These are phyloP conservation scores for Trichopoda pennipes DNA, from an alignment of 2,888 invertebrate species.

Conservation along the genomic window DNA sequence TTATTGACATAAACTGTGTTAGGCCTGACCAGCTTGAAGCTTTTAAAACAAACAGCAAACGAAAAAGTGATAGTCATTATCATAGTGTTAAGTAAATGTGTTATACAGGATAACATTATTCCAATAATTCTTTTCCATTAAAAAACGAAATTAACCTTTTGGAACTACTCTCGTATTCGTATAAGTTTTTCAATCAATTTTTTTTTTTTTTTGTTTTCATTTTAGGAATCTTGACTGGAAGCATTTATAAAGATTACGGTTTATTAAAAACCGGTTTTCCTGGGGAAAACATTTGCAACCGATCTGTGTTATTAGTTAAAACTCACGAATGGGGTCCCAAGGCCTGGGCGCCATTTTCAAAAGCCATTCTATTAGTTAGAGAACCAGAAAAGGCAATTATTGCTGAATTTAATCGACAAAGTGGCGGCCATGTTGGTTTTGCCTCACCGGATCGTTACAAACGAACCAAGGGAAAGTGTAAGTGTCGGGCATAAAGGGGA, in stretches of 20 bases:
- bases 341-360: constrained; percentile 84
- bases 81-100: no score
- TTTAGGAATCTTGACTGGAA: constrained; percentile 87
- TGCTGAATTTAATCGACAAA: constrained; percentile 90
- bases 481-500: constrained; percentile 70
- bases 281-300: constrained; percentile 88
- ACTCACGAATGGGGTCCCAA: constrained; percentile 88
- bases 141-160: no score
- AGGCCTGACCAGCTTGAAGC: no score
- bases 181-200: no score
- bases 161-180: no score
- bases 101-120: no score
- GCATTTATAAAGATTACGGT: constrained; percentile 91
- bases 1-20: no score
- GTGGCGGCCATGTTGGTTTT: constrained; percentile 90
- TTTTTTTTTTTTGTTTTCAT: not conserved
- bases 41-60: no score
- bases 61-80: no score
- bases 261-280: constrained; percentile 90
- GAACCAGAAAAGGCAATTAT: constrained; percentile 86
- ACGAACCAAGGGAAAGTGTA: constrained; percentile 84
- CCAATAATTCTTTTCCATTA: no score
- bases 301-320: constrained; percentile 89
- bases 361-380: constrained; percentile 87
- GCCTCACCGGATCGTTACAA: constrained; percentile 86